Evolutionary conservation across 2,888 invertebrate genomes (phyloP).

Genomic region (Hydropsyche betteni): DNA sequence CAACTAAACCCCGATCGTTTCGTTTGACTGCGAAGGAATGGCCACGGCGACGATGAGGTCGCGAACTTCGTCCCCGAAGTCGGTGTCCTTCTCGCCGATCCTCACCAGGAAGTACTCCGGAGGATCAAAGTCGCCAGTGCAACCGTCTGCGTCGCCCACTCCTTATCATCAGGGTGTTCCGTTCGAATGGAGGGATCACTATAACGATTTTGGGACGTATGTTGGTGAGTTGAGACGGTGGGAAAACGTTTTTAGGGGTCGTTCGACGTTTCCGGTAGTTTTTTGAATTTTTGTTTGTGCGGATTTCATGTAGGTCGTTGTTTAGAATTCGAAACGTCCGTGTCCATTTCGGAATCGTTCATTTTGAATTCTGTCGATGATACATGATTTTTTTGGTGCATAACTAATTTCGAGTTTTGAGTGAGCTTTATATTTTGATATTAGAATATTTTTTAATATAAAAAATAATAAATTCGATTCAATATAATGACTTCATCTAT

Average conservation of each 20-base stretch:
- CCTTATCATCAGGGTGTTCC: conserved; percentile 56
- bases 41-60: conserved; percentile 67
- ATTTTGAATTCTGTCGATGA: too few relatives aligned
- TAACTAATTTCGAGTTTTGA: too few relatives aligned
- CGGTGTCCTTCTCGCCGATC: conserved; percentile 72
- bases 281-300: neutral
- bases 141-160: conserved; percentile 56
- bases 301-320: too few relatives aligned
- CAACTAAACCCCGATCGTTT: too few relatives aligned
- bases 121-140: conserved; percentile 54
- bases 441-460: too few relatives aligned
- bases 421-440: too few relatives aligned
- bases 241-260: neutral
- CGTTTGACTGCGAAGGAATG: conserved; percentile 57
- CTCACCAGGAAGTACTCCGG: conserved; percentile 68
- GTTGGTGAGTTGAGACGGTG: conserved; percentile 60
- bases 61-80: conserved; percentile 73
- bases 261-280: neutral
- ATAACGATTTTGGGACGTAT: conserved; percentile 65
- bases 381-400: too few relatives aligned
- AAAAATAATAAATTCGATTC: too few relatives aligned
- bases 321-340: too few relatives aligned
- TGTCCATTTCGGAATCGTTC: too few relatives aligned
- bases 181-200: conserved; percentile 64
- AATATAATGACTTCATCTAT: too few relatives aligned